A percentile compares a stretch with the other conserved stretches of the same genome.
Evolutionary conservation across 64 coral and sea anemone genomes (phyloP).

Genomic region (Montipora capricornis): DNA sequence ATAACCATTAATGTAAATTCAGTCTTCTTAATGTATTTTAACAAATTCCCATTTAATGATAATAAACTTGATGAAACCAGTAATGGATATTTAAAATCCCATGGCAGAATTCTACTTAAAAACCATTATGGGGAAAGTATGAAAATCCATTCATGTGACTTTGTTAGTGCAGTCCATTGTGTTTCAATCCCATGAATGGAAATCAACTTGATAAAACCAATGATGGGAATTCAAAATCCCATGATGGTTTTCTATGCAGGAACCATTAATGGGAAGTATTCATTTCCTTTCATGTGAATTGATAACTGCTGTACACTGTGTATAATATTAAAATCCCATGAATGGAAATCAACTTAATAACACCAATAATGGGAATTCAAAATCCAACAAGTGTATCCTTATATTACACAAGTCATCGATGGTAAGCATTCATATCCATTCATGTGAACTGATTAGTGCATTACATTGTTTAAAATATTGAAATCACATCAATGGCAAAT

Average conservation of each 20-base stretch:
- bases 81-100: not conserved
- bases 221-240: not conserved
- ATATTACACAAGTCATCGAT: too few relatives aligned
- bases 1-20: constrained; percentile 8
- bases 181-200: not conserved
- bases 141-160: not conserved
- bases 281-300: not conserved
- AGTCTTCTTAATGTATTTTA: not conserved
- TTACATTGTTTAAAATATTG: too few relatives aligned
- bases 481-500: too few relatives aligned
- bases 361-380: too few relatives aligned
- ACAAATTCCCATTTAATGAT: not conserved
- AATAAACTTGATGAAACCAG: not conserved
- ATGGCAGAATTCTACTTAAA: not conserved
- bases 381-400: too few relatives aligned
- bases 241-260: not conserved
- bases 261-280: not conserved
- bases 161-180: not conserved
- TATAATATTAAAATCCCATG: too few relatives aligned
- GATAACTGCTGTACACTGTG: too few relatives aligned
- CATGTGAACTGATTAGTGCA: too few relatives aligned
- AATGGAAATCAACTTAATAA: too few relatives aligned
- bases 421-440: too few relatives aligned
- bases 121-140: not conserved
- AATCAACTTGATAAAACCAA: not conserved